These are phyloP conservation scores for Antheraea mylitta DNA, from an alignment of 1,140 invertebrate species.

Conservation along the genomic window DNA sequence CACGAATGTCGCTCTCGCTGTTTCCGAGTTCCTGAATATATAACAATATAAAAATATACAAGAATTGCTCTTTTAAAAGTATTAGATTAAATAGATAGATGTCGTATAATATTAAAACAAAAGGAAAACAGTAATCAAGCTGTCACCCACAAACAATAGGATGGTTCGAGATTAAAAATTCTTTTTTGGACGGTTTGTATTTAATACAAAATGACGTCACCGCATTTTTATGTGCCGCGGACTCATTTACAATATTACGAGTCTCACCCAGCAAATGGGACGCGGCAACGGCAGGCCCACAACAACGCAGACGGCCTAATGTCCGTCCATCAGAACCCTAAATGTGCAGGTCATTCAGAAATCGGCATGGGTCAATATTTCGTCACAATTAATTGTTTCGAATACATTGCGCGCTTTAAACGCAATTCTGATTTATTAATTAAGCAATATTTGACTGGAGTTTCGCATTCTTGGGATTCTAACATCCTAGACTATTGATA, in stretches of 20 bases:
- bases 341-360: slow-evolving; percentile 68
- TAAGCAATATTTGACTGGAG: too few relatives aligned
- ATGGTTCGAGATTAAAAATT: slow-evolving; percentile 11
- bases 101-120: not conserved
- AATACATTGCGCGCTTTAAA: slow-evolving; percentile 37
- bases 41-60: too few relatives aligned
- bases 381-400: not conserved
- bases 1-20: too few relatives aligned
- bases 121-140: not conserved
- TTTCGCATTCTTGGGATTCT: not conserved
- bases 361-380: slow-evolving; percentile 38
- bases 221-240: slow-evolving; percentile 41
- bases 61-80: too few relatives aligned
- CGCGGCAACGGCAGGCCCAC: slow-evolving; percentile 42
- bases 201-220: slow-evolving; percentile 55
- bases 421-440: not conserved
- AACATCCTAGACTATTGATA: too few relatives aligned
- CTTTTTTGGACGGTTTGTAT: slow-evolving; percentile 27
- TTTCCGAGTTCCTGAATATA: too few relatives aligned
- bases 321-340: slow-evolving; percentile 69
- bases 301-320: slow-evolving; percentile 69
- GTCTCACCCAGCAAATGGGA: slow-evolving; percentile 59
- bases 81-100: too few relatives aligned
- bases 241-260: slow-evolving; percentile 69
- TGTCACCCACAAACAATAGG: not conserved